Evolutionary conservation across 2,113 vertebrate species (phyloP), one percentile per base, ranked within the genome.

Genomic region (Oryzias woworae): DNA sequence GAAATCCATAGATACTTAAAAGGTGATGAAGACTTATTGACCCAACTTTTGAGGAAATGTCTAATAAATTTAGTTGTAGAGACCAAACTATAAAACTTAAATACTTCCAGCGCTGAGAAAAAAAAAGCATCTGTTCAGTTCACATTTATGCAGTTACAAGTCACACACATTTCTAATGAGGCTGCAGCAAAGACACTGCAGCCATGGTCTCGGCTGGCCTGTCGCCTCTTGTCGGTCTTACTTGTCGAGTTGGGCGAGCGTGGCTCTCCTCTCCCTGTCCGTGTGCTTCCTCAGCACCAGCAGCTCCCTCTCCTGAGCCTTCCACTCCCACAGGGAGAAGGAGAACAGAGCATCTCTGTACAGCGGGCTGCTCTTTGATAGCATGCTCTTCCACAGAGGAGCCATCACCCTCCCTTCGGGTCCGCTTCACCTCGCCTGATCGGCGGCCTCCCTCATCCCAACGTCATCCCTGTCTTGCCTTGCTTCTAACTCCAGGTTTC

Each of bases 341-440:
- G 92, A 93, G 81, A 91, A 93, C 53, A 93, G 88, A 0, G 92
- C 87, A 48, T 91, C 85, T 26, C 92, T 73, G 83, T 93, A 93
- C 56, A 93, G 71, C 0, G 92, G 89, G 81, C 90, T 91, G 87
- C 85, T 91, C 69, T 85, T 92, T 0, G 92, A 93, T 80, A 92
- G 68, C 92, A 92, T 92, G 65, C 67, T 56, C 80, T 85, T 92
- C 92, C 92, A 92, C 41, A 93, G 84, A 1, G 92, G 92, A 58
- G 91, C 91, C 91, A 93, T 92, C 56, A 28, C 17, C 66, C 13
- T 55, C n/a, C 15, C 24, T 4, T 5, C 20, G 18, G 15, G 23
- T 14, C 7, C n/a, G 5, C 7, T 20, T 20, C 43, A 24, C 62
- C 1, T 20, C 13, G 17, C 14, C 31, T 8, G 46, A 4, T 22